Evolutionary conservation across 2,797 vertebrate species (phyloP).

Genomic region (Limnodromus scolopaceus): DNA sequence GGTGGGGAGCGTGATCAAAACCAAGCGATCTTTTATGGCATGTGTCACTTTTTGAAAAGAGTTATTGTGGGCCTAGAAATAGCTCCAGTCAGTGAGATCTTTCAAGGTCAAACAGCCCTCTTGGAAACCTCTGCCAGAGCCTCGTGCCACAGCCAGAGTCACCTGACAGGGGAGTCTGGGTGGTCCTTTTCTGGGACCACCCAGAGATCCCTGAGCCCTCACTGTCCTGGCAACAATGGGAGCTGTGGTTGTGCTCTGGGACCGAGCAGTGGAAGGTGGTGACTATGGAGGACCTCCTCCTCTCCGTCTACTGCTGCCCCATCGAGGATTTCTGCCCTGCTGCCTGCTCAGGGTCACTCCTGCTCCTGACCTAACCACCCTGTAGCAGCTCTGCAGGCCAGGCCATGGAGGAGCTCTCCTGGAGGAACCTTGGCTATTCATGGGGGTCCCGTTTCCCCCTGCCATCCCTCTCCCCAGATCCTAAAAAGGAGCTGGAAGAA

Average conservation of each 20-base stretch:
- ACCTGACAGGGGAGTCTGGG: not conserved
- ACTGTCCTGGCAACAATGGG: rapidly evolving
- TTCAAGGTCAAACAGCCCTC: not conserved
- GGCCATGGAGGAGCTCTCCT: not conserved
- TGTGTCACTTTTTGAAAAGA: not conserved
- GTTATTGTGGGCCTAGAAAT: not conserved
- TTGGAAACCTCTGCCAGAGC: not conserved
- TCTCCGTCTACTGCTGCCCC: not conserved
- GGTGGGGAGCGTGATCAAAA: not conserved
- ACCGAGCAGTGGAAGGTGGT: not conserved
- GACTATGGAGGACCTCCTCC: too few species aligned
- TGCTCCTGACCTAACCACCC: rapidly evolving
- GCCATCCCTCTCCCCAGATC: not conserved
- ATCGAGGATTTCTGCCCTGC: rapidly evolving
- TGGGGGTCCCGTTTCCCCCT: rapidly evolving
- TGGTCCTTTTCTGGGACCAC: not conserved
- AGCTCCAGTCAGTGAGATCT: not conserved
- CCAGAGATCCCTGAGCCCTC: rapidly evolving
- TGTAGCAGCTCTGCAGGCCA: not conserved
- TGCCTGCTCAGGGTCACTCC: rapidly evolving
- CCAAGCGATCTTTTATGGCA: not conserved
- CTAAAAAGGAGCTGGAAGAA: not conserved
- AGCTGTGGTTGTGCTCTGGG: not conserved
- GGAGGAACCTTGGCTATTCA: not conserved
- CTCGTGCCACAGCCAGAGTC: not conserved